Base-by-base conservation (phyloP, 2,113 vertebrate species). In the Oceanites oceanicus region DNA sequence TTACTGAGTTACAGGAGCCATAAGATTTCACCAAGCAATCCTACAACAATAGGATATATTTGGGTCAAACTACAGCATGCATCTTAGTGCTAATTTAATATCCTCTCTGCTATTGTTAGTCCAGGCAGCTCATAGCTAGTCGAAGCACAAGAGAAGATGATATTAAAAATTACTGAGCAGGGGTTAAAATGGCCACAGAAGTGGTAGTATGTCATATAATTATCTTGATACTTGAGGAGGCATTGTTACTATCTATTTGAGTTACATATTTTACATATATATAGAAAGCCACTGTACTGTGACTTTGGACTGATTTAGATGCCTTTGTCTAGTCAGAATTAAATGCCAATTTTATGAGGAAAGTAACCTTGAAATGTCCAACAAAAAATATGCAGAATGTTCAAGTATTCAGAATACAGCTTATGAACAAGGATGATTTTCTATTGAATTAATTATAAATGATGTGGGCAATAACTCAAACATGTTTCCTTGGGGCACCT, bases 11-110 rank as follows among this genome's bases (percentile, higher is more conserved):
- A 49, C 42, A 58, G 62, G 56, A 89, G 29, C 77, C 40, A 8
- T 79, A 88, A 83, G 38, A 76, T 79, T 83, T 92, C 34, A 58
- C 55, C 67, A 83, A 93, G 81, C 49, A 75, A 59, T 70, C 27
- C 92, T 85, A 25, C 74, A 95, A 80, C 72, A 90, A 55, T 36
- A 63, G 65, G 11, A 82, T 92, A 40, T 88, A 94, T 95, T 89
- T 91, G 61, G 77, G 77, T 95, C 85, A 94, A 87, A 49, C 32
- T 93, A 52, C 66, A 90, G 53, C 58, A 52, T 36, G 49, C 30
- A n/a, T 65, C 40, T 81, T 93, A n/a, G 76, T 68, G 61, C 76
- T 94, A 68, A 93, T 75, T 90, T 92, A 96, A 92, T 91, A 92
- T 94, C 80, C 56, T 95, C 86, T 86, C 34, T 73, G 26, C 91